Evolutionary conservation across 2,113 vertebrate genomes (phyloP), one percentile per base, ranked within the genome.

Genomic region (Actenoides hombroni): DNA sequence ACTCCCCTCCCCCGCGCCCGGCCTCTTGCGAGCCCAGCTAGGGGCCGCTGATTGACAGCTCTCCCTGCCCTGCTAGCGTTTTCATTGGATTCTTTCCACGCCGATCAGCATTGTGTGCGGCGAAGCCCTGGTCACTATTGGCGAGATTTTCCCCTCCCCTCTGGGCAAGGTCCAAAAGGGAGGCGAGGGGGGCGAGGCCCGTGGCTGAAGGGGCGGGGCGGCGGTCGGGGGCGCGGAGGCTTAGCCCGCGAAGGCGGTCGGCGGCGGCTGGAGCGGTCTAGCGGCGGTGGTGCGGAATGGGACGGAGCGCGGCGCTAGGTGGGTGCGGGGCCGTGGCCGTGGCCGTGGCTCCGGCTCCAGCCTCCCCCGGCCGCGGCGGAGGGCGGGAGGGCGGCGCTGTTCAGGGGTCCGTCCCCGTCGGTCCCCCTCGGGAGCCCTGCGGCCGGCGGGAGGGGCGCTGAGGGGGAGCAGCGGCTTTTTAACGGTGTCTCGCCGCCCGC

Each of bases 161-260:
- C 57, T 12, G 8, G 53, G 40, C 40, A 0, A 7, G 11, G 11
- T 1, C 3, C 44, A 89, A 92, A 95, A 79, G 42, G 57, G 69
- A 24, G 68, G n/a, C 0, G 73, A 86, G 20, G 51, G 76, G 81
- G 96, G 94, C 83, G 91, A 5, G 75, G 94, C 90, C 29, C 3
- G 17, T 7, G 49, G 60, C 78, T 39, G 86, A 10, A 44, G 96
- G 91, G 83, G 83, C 83, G 74, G 86, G 23, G 46, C 33, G 35
- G 48, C 1, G 33, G 75, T 10, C 51, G 82, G 71, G 48, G 60
- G 90, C 82, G 96, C 89, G 54, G 94, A 82, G 96, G 94, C 91
- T 95, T 86, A 95, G 90, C 91, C 88, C 73, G 92, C 29, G 60
- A 85, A 86, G 96, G 89, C 79, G 76, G 35, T 13, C 26, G 40